Conservation (phyloP, 2,888 invertebrate species). For the Philaethria dido region DNA sequence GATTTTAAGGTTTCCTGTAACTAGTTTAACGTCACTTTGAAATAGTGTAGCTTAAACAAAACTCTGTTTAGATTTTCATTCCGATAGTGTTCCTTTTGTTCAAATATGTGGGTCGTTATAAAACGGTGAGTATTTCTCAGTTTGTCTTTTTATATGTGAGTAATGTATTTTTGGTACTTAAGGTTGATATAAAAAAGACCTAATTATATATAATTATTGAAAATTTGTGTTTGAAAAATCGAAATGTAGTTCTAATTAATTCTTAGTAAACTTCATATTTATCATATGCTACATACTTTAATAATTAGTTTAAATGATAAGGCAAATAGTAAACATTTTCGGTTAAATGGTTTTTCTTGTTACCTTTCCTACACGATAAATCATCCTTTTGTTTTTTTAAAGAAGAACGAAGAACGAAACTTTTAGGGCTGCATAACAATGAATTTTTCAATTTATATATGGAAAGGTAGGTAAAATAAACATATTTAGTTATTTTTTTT, state of each 20-base stretch:
- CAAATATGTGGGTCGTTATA: neutral
- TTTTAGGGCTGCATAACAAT: no score
- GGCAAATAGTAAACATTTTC: no score
- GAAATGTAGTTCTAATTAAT: no score
- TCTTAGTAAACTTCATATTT: neutral
- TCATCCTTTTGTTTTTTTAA: no score
- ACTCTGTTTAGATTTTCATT: neutral
- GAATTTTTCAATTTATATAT: neutral
- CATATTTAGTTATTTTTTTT: neutral
- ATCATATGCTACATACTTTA: neutral
- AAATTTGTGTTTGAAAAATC: no score
- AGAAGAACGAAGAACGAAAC: no score
- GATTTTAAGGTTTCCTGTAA: neutral
- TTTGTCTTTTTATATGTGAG: neutral
- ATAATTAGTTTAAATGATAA: neutral
- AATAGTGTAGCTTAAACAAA: neutral
- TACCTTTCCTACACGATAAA: no score
- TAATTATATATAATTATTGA: no score
- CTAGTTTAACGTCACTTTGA: neutral
- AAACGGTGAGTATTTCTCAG: neutral
- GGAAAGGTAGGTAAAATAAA: neutral
- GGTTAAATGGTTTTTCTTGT: no score
- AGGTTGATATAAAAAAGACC: no score
- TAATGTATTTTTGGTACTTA: no score
- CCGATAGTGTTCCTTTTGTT: constrained; percentile 1